Base-by-base conservation (phyloP, 2,113 vertebrate species). In the Nothoprocta pentlandii region DNA sequence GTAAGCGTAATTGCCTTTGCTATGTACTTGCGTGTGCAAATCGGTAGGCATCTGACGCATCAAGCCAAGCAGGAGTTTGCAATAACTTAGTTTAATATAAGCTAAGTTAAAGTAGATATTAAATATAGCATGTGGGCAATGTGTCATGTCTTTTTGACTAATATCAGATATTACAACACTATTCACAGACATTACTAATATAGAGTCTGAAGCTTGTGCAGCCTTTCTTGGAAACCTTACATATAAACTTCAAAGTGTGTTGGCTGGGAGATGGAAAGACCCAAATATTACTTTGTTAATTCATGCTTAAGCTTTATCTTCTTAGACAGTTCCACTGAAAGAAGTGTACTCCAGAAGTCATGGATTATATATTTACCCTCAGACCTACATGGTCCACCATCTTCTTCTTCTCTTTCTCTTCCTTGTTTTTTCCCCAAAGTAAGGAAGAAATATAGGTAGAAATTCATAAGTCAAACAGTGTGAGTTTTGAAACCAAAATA, bases 1-100 rank as follows among this genome's bases (percentile, higher is more conserved):
- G 47, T 83, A 93, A 94, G 30, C 25, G 54, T 95, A 93, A 94
- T 94, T 94, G 76, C 84, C 63, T 94, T 95, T 92, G 56, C 34
- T 85, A 4, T 61, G 69, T 84, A 75, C 9, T 53, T 83, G 32
- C 61, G 16, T 71, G 39, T 86, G 32, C 64, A 61, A 93, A 93
- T 80, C 63, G 26, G 53, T 88, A 61, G 28, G 34, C n/a, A 61
- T 68, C 21, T 2, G 8, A 81, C 41, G 17, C 34, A 81, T 28
- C 81, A 71, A 89, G 15, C 56, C 54, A 46, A 91, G 17, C 9
- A 66, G 32, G 56, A 41, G 19, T 79, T 51, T 85, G 68, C 42
- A 70, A 80, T 28, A n/a, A n/a, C n/a, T n/a, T n/a, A n/a, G n/a
- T n/a, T 78, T 68, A 63, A 71, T 22, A 64, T 26, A 17, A 89